These are phyloP conservation scores for Diacarnus erythraeanus DNA, from an alignment of 37 sponge, comb jelly and placozoan species.

Conservation along the genomic window DNA sequence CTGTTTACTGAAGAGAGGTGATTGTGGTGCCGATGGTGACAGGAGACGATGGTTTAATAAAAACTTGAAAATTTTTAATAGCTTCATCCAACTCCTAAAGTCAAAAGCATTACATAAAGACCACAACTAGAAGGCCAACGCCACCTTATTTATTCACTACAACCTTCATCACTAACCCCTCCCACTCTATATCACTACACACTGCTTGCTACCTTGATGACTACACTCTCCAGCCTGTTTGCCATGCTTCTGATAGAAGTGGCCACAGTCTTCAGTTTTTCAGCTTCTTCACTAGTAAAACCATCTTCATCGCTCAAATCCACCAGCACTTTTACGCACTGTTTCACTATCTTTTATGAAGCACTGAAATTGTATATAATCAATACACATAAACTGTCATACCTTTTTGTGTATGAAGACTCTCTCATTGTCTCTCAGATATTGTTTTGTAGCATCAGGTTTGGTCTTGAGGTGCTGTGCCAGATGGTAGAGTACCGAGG, in stretches of 20 bases:
- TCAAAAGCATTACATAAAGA: neutral
- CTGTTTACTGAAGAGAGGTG: too few relatives aligned
- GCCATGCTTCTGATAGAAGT: neutral
- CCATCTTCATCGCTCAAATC: neutral
- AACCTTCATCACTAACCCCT: too few relatives aligned
- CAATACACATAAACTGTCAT: neutral
- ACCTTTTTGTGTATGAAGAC: constrained; percentile 48
- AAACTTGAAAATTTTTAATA: neutral
- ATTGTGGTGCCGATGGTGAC: too few relatives aligned
- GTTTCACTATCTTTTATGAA: neutral
- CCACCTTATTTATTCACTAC: too few relatives aligned
- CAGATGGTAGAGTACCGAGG: constrained; percentile 14
- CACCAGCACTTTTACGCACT: constrained; percentile 12
- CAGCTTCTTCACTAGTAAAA: neutral
- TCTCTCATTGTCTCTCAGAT: constrained; percentile 68
- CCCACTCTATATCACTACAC: too few relatives aligned
- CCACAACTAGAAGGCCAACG: too few relatives aligned
- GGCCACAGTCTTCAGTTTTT: neutral
- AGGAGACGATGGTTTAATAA: too few relatives aligned
- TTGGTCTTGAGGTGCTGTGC: constrained; percentile 38
- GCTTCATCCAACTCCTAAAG: neutral
- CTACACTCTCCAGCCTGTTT: neutral
- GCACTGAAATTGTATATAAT: neutral
- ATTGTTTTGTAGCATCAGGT: constrained; percentile 57
- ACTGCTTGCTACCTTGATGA: constrained; percentile 12